Evolutionary conservation across 2,797 vertebrate species (phyloP), one percentile per base, ranked within the genome.

Genomic region (Rhodeus uyekii): DNA sequence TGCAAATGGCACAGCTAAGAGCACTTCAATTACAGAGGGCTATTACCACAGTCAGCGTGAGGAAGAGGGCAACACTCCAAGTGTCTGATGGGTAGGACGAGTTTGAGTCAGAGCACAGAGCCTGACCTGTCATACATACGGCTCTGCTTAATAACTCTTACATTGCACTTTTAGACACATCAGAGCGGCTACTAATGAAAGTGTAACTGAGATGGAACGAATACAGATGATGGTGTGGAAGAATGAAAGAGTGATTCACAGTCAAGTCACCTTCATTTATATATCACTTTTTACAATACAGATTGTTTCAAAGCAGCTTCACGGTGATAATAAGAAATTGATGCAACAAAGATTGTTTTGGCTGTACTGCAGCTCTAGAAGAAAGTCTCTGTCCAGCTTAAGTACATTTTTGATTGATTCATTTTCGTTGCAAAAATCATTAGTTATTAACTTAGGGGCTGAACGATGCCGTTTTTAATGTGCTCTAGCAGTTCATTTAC

Each of bases 11-110:
- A 86, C 90, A 78, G 84, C 90, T 94, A 93, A 93, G 90, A 91
- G 91, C 91, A 89, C 87, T 92, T 93, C 92, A 94, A 92, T 93
- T 94, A 94, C 90, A 92, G 60, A 3, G 80, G 86, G 89, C 91
- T 92, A 94, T 94, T 93, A 93, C 91, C 86, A 91, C 84, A 89
- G 88, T 24, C 83, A 29, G 50, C 9, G 13, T 88, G 90, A 75
- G 42, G 61, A 76, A 61, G 61, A 63, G 79, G 79, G 78, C 83
- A 81, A 36, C 1, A 8, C 58, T 85, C 83, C 79, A 81, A 85
- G 79, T 46, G 32, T 63, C 53, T 65, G 89, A 91, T 90, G 87
- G 90, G 92, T 89, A 87, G 89, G 87, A 90, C 89, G 89, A 90
- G 91, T 90, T 91, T 89, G 91, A 92, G 90, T 89, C 90, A 87